Evolutionary conservation across 2,888 invertebrate species (phyloP).

Genomic region (Campoplex capitator): DNA sequence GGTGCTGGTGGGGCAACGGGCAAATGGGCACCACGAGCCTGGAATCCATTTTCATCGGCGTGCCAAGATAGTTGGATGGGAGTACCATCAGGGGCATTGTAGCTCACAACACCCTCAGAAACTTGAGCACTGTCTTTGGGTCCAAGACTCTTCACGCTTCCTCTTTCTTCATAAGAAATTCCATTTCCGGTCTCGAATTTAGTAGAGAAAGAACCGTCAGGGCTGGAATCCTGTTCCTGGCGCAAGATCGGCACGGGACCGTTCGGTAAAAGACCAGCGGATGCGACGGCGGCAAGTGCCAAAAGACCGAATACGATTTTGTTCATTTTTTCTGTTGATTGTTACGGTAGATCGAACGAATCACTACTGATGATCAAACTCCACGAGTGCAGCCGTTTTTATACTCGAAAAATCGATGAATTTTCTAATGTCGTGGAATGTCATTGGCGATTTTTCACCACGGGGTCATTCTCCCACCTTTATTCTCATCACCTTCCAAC

Average conservation of each 20-base stretch:
- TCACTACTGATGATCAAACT: conserved; percentile 59
- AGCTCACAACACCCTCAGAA: conserved; percentile 60
- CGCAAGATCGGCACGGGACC: conserved; percentile 66
- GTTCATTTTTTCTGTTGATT: conserved; percentile 39
- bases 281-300: conserved; percentile 65
- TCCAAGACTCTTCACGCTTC: conserved; percentile 55
- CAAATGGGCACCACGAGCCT: conserved; percentile 66
- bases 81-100: conserved; percentile 69
- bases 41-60: conserved; percentile 68
- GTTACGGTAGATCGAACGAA: conserved; percentile 49
- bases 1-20: conserved; percentile 66
- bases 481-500: neutral
- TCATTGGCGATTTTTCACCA: neutral
- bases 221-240: conserved; percentile 67
- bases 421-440: conserved; percentile 28
- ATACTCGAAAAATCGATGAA: conserved; percentile 18
- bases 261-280: conserved; percentile 52
- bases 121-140: conserved; percentile 30
- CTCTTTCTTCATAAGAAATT: conserved; percentile 61
- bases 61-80: conserved; percentile 62
- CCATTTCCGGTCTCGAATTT: conserved; percentile 70
- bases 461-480: conserved; percentile 35
- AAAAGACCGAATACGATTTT: conserved; percentile 55
- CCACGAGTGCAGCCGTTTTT: conserved; percentile 45
- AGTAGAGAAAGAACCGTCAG: conserved; percentile 68